Base-by-base conservation (phyloP, 2,797 vertebrate genomes). In the Scomberomorus guttatus region DNA sequence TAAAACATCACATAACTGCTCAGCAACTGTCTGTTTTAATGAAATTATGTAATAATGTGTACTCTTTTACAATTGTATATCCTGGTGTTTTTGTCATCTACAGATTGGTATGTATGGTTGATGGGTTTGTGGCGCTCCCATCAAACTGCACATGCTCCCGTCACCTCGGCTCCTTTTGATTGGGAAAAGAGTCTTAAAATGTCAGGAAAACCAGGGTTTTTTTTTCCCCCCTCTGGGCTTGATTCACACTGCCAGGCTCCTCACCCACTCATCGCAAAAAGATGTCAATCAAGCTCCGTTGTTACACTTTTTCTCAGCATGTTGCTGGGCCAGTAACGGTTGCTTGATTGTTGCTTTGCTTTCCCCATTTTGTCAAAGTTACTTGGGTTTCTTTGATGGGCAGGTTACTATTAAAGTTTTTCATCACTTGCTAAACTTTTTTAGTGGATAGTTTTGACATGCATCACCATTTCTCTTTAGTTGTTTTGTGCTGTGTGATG, bases 231-330 rank as follows among this genome's bases (percentile, higher is more conserved):
- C 39, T 42, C 39, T 14, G 39, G n/a, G 61, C 76, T 69, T 85
- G 86, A 83, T 85, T 89, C 65, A 8, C 62, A 44, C 58, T 12
- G 60, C 72, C 65, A 24, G 34, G 62, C 44, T 82, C 12, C 58
- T 80, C 61, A 15, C 77, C 77, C 57, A 50, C 79, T 84, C 65
- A 3, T 74, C 70, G 70, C 44, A 24, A 22, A 73, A 81, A 74
- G 50, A 78, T 57, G 88, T 90, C 86, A 90, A 86, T 89, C 89
- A 90, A 59, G 67, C 70, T 63, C 48, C 42, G 34, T 60, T 82
- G 87, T 79, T 78, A 24, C 48, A 65, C 79, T 72, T 80, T 81
- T 65, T 63, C 75, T 54, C 86, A 60, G 75, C 77, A 0, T 72
- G 88, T 68, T 42, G 42, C 64, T 52, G 0, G 55, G 17, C 20